phyloP scores from a whole-genome alignment of 35 echinoderm and acorn worm species.

The Ptychodera flava region DNA sequence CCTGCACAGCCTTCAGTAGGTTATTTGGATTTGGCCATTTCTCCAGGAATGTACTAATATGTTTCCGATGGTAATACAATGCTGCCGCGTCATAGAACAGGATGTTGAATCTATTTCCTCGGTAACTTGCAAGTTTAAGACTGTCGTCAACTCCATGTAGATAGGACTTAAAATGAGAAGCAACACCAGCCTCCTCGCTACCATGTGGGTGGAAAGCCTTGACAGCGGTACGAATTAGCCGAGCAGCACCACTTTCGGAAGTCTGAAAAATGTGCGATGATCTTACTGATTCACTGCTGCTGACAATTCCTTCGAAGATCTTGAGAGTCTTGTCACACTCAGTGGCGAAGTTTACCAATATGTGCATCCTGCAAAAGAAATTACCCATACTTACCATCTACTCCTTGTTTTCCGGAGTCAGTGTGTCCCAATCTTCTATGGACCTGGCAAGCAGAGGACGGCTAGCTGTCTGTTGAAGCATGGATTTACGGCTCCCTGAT shows the following conservation, averaged over 20 bases:
- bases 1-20: constrained; percentile 27
- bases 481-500: constrained; percentile 16
- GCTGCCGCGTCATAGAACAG: constrained; percentile 38
- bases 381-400: too few species aligned
- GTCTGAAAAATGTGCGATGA: not conserved
- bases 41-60: constrained; percentile 23
- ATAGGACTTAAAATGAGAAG: too few species aligned
- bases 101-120: constrained; percentile 50
- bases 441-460: constrained; percentile 2
- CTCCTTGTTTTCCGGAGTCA: constrained; percentile 10
- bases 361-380: constrained; percentile 27
- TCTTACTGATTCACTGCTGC: not conserved
- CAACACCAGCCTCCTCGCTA: constrained; percentile 43
- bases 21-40: constrained; percentile 51
- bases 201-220: constrained; percentile 57
- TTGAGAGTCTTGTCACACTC: constrained; percentile 48
- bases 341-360: constrained; percentile 38
- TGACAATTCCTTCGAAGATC: constrained; percentile 37
- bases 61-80: constrained; percentile 28
- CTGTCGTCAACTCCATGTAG: too few species aligned
- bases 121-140: too few species aligned
- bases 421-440: constrained; percentile 11
- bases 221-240: constrained; percentile 24
- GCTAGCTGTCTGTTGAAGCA: constrained; percentile 10
- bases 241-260: constrained; percentile 37